These are phyloP conservation scores for Caenorhabditis japonica DNA, from an alignment of 2,888 invertebrate genomes.

Conservation along the genomic window DNA sequence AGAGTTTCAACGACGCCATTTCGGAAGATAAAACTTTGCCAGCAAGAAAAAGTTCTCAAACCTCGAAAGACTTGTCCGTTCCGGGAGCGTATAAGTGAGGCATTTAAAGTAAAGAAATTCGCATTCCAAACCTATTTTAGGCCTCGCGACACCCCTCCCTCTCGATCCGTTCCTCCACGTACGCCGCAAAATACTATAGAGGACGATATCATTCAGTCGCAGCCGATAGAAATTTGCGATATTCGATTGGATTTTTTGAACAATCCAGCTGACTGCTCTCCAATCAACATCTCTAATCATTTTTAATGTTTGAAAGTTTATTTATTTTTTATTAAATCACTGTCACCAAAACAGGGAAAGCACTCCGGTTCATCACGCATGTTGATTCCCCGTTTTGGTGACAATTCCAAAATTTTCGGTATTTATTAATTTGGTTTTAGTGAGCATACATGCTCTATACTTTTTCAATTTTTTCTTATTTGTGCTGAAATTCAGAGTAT, in stretches of 20 bases:
- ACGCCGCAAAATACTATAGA: slow-evolving; percentile 11
- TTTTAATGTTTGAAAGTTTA: slow-evolving; percentile 11
- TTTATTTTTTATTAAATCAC: too few relatives aligned
- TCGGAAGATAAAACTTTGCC: slow-evolving; percentile 27
- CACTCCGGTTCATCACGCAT: neutral
- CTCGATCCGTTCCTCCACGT: neutral
- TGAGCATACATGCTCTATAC: too few relatives aligned
- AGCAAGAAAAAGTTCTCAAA: slow-evolving; percentile 16
- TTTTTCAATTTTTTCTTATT: too few relatives aligned
- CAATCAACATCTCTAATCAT: slow-evolving; percentile 24
- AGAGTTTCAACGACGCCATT: slow-evolving; percentile 40
- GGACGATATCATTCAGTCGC: slow-evolving; percentile 26
- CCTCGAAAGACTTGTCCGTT: neutral
- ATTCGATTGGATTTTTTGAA: slow-evolving; percentile 23
- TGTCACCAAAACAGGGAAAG: neutral
- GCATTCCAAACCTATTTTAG: neutral
- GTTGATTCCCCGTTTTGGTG: too few relatives aligned
- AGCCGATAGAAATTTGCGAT: slow-evolving; percentile 34
- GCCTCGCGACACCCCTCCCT: neutral
- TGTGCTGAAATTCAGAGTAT: too few relatives aligned
- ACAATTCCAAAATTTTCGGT: too few relatives aligned
- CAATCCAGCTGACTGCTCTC: slow-evolving; percentile 27
- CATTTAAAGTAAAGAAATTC: neutral
- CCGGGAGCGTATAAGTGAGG: slow-evolving; percentile 16
- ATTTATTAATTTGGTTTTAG: too few relatives aligned